phyloP scores from a whole-genome alignment of 2,113 vertebrate species.

The Excalfactoria chinensis region DNA sequence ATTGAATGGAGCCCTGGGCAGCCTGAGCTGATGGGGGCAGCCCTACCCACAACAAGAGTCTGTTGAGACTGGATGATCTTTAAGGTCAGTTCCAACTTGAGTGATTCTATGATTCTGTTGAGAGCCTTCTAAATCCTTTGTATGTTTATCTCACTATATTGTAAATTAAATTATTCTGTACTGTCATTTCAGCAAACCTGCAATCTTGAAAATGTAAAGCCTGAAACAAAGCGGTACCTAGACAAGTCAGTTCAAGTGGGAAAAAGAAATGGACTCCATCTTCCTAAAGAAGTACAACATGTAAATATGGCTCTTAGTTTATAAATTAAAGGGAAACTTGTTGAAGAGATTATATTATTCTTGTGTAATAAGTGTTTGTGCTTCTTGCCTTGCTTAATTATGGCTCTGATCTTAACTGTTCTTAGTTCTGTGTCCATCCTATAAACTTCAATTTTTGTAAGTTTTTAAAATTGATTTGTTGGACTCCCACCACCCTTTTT shows the following conservation, averaged over 20 bases:
- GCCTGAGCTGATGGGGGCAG: too few relatives aligned
- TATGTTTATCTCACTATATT: not conserved
- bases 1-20: too few relatives aligned
- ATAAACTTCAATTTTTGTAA: not conserved
- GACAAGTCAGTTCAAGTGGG: conserved; percentile 89
- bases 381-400: not conserved
- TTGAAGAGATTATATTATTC: not conserved
- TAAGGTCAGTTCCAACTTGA: too few relatives aligned
- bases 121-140: not conserved
- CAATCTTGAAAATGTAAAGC: conserved; percentile 75
- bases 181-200: conserved; percentile 82
- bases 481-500: not conserved
- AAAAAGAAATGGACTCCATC: conserved; percentile 90
- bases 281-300: conserved; percentile 87
- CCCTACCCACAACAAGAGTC: too few relatives aligned
- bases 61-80: too few relatives aligned
- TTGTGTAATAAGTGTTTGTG: not conserved
- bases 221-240: conserved; percentile 88
- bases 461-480: not conserved
- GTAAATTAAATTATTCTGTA: conserved; percentile 6
- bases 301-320: conserved; percentile 75
- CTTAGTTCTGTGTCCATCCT: not conserved
- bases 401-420: not conserved
- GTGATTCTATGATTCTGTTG: not conserved
- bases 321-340: not conserved